Percentiles rank a stretch among this genome's conserved stretches.
phyloP scores from a whole-genome alignment of 2,797 vertebrate species.

The Hafferia zeledoni region DNA sequence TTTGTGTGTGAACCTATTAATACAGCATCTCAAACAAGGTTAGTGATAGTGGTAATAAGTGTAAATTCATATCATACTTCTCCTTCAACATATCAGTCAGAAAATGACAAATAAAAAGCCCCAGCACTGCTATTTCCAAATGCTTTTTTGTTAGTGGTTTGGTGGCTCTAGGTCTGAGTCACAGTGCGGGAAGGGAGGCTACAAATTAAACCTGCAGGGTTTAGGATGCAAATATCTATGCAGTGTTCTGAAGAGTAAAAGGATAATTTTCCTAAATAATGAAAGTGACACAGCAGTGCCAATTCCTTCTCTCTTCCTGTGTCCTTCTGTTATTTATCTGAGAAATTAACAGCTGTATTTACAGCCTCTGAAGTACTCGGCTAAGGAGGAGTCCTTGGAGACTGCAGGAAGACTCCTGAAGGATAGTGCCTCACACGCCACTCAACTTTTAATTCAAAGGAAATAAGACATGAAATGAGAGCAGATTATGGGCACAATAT shows the following conservation, averaged over 20 bases:
- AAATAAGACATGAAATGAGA: slow-evolving; percentile 17
- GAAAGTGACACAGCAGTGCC: background rate
- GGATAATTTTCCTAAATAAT: slow-evolving; percentile 4
- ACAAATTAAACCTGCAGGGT: slow-evolving; percentile 1
- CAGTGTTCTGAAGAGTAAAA: background rate
- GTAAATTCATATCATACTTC: background rate
- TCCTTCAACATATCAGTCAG: background rate
- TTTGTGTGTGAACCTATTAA: background rate
- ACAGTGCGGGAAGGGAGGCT: background rate
- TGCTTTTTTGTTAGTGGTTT: background rate
- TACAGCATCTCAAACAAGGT: background rate
- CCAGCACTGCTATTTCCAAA: background rate
- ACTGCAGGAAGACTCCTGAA: background rate
- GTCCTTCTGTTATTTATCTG: slow-evolving; percentile 31
- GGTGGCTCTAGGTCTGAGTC: background rate
- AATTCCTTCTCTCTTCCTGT: background rate
- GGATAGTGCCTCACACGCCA: background rate
- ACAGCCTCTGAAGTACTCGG: background rate
- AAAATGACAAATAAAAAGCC: background rate
- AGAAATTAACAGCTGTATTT: slow-evolving; percentile 26
- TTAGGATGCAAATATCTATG: background rate
- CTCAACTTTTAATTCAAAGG: slow-evolving; percentile 6
- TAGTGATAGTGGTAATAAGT: background rate
- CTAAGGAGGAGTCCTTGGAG: slow-evolving; percentile 6
- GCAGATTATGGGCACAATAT: background rate